These are phyloP conservation scores for Gopherus flavomarginatus DNA, from an alignment of 2,113 vertebrate species.

Conservation along the genomic window DNA sequence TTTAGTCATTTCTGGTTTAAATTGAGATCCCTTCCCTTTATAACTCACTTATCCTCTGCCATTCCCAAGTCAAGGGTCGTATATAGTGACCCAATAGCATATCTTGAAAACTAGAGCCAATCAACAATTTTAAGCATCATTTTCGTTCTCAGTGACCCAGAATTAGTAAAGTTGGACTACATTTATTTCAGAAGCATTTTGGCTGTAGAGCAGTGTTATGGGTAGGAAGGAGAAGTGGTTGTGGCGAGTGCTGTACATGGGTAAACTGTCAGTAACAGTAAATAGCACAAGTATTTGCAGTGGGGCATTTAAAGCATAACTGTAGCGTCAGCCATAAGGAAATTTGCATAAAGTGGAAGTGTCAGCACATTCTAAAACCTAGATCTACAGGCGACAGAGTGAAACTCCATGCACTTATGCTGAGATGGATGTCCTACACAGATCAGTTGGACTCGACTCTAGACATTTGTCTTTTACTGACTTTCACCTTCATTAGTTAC, in stretches of 20 bases:
- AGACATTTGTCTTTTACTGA: background rate
- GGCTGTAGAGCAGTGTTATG: too few species aligned
- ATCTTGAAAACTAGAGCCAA: too few species aligned
- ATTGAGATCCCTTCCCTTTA: too few species aligned
- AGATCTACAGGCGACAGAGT: background rate
- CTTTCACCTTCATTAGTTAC: background rate
- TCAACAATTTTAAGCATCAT: too few species aligned
- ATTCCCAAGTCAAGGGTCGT: too few species aligned
- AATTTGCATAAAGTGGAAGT: background rate
- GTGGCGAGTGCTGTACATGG: background rate
- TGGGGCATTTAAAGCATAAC: rapidly evolving
- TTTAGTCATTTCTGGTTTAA: too few species aligned
- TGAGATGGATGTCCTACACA: background rate
- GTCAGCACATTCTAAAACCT: background rate
- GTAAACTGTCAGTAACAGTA: background rate
- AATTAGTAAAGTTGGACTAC: too few species aligned
- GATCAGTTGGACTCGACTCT: background rate
- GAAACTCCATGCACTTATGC: background rate
- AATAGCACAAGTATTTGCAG: background rate
- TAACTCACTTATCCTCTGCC: too few species aligned
- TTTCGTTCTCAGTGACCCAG: too few species aligned
- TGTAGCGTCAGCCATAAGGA: background rate
- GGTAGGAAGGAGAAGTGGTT: background rate
- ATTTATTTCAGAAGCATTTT: too few species aligned
- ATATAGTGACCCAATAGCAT: too few species aligned